A percentile compares a stretch with the other conserved stretches of the same genome.
phyloP scores from a whole-genome alignment of 2,113 vertebrate genomes.

The Fukomys damarensis region DNA sequence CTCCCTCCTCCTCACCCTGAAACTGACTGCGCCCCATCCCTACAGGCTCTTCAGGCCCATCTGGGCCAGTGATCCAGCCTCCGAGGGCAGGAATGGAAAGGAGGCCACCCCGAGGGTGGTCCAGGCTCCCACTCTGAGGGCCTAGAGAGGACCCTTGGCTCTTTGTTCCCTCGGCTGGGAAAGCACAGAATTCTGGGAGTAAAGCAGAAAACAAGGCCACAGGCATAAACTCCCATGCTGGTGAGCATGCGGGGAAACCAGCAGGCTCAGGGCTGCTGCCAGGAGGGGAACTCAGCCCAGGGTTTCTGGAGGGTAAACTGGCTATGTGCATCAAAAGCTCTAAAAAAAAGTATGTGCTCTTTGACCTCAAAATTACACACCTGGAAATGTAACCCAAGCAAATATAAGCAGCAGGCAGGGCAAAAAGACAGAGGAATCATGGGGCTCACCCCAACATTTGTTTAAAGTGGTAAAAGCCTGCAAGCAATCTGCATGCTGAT shows the following conservation, averaged over 20 bases:
- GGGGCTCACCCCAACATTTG: neutral
- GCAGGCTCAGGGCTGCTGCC: neutral
- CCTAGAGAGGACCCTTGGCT: neutral
- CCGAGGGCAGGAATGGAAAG: conserved; percentile 49
- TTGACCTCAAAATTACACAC: neutral
- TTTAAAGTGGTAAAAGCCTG: neutral
- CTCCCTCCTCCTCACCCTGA: neutral
- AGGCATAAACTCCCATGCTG: neutral
- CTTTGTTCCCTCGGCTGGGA: conserved; percentile 34
- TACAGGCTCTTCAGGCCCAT: neutral
- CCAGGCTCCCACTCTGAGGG: neutral
- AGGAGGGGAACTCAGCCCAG: neutral
- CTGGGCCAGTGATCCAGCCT: conserved; percentile 48
- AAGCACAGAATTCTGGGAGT: conserved; percentile 44
- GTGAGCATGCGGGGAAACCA: neutral
- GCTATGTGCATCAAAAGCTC: neutral
- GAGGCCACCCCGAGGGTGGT: neutral
- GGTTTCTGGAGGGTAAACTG: neutral
- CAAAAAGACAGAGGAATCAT: neutral
- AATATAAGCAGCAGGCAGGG: neutral
- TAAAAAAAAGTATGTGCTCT: neutral
- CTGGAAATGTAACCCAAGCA: neutral
- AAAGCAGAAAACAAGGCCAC: conserved; percentile 48
- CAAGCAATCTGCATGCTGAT: fast-evolving
- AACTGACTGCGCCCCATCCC: neutral